Evolutionary conservation across 1,140 invertebrate genomes (phyloP), one percentile per base, ranked within the genome.

Genomic region (Caenorhabditis tropicalis): DNA sequence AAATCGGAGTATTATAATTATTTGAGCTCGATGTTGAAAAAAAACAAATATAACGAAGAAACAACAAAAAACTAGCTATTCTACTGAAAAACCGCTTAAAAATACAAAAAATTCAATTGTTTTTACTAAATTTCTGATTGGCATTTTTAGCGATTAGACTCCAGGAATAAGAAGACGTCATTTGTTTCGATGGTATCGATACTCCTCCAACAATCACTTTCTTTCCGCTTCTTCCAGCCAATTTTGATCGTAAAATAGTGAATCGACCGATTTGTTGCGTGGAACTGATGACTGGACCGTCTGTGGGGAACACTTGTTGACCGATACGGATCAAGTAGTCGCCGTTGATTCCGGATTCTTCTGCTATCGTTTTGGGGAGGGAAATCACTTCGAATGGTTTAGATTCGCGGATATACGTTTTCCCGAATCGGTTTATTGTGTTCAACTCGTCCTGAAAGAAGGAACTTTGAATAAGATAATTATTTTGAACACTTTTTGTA

Each of bases 241-340:
- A 19, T 21, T 58, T 60, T 24, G 81, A 74, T 74, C 36, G 36
- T 12, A 74, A 46, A 43, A 74, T 74, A 4, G 36, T 19, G n/a
- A 82, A 82, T 19, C 81, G 49, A 21, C 49, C 49, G n/a, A 82
- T 53, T 82, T 82, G 81, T 39, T 29, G 31, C 21, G 81, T 51
- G 5, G 48, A 53, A 12, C 36, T 60, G 31, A 82, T 82, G 48
- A 43, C 51, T 2, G 81, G 81, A 6, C 81, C 81, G 15, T 82
- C 48, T 43, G 36, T 74, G 5, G 65, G 2, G 36, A 74, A 74
- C 1, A 74, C 65, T 43, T 74, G 65, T 2, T n/a, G 65, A 24
- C 65, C 65, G 36, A 74, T 74, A 36, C 65, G 65, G 15, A 74
- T n/a, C 15, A 74, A 24, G 43, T 74, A 5, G 24, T 74, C 65